Evolutionary conservation across 1,140 invertebrate species (phyloP), one percentile per base, ranked within the genome.

Genomic region (Brachionus asplanchnoidis): DNA sequence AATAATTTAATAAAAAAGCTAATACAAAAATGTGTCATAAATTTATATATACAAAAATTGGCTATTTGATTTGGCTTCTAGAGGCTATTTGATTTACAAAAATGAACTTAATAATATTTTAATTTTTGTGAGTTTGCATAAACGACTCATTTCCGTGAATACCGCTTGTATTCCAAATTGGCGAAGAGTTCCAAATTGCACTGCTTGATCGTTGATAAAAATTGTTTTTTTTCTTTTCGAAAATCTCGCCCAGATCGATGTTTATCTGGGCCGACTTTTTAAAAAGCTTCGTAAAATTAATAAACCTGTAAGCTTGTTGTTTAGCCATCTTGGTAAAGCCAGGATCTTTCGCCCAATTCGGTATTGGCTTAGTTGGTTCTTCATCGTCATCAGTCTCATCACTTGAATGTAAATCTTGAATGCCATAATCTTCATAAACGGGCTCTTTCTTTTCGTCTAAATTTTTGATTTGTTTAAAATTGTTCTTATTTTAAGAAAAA

Each of bases 71-170:
- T n/a, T n/a, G n/a, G n/a, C n/a, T n/a, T n/a, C n/a, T n/a, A n/a
- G 0, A 73, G 44, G 44, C 14, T 46, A 36, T 46, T 46, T 17
- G 40, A 73, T 40, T 40, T 40, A 80, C 44, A 80, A 60, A 80
- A 53, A 80, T 17, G 44, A 65, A 65, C 7, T n/a, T 53, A 80
- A 80, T 11, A 50, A 56, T 32, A 1, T 17, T 8, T 42, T 73
- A 26, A 26, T 80, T 32, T 60, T 80, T 80, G 20, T 80, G 77
- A 36, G 50, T 23, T 60, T 65, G 77, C 40, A 44, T 60, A 80
- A 80, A 80, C 12, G 77, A 80, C 17, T 80, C 77, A 65, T 80
- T 80, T 80, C 50, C 77, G 20, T 80, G 77, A 26, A 80, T 65
- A n/a, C 77, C 77, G 40, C 77, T 80, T 32, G 42, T 60, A 80